Evolutionary conservation across 1,140 invertebrate genomes (phyloP), one percentile per base, ranked within the genome.

Genomic region (Epicauta chinensis): DNA sequence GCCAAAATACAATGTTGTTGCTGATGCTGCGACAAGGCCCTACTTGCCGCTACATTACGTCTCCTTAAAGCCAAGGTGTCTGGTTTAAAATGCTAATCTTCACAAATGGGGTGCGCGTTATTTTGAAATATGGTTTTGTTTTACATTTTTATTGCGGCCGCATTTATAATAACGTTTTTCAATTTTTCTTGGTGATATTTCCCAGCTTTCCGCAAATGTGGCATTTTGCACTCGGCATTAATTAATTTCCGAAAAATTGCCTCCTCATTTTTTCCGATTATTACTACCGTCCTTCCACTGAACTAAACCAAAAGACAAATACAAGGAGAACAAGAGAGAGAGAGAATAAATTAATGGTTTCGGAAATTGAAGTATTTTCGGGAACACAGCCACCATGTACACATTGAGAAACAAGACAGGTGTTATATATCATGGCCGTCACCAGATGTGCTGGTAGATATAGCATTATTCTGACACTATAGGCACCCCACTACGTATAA

Each of bases 61-160:
- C 61, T 63, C 58, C 61, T 65, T 63, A 65, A 66, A 64, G 63
- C 61, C 58, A 69, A 69, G 67, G 65, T 69, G 67, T 69, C 66
- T 66, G 64, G 61, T 68, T 67, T 68, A 70, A 68, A 70, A 70
- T 68, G 68, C 68, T 70, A 70, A 70, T 69, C 67, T 64, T 66
- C 65, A 61, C 63, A 68, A 70, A 70, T 70, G 66, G 67, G 65
- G 64, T 66, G 64, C 64, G 65, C 66, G 62, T 69, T 69, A 68
- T 67, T 68, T 66, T 69, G 67, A 69, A 63, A 60, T 69, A 69
- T 66, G 62, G 66, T 65, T 65, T 67, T 69, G 66, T 69, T 69
- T 69, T 68, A 68, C 67, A 69, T 69, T 69, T 69, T 69, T 69
- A 69, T 68, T 69, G 67, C 67, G 60, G 60, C 52, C 60, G 66